A percentile compares a stretch with the other conserved stretches of the same genome.
These are phyloP conservation scores for Hemibagrus guttatus DNA, from an alignment of 2,797 vertebrate genomes.

Conservation along the genomic window DNA sequence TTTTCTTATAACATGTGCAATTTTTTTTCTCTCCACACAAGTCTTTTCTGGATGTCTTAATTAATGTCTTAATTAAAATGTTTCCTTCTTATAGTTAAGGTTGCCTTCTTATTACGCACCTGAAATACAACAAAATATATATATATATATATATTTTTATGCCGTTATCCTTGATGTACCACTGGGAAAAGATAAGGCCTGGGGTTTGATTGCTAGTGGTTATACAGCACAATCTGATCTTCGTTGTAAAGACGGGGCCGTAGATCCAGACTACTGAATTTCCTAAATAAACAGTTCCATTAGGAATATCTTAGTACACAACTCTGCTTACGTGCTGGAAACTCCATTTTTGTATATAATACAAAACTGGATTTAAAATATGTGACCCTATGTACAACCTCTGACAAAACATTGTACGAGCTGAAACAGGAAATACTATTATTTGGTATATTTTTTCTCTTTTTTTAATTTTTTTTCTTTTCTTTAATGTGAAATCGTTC, in stretches of 20 bases:
- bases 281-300: constrained; percentile 87
- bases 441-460: constrained; percentile 62
- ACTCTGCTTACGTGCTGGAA: constrained; percentile 86
- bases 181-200: constrained; percentile 99
- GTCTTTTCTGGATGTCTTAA: constrained; percentile 88
- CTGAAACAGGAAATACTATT: constrained; percentile 68
- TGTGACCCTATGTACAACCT: constrained; percentile 97
- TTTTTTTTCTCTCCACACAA: constrained; percentile 83
- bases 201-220: constrained; percentile 99
- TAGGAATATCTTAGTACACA: constrained; percentile 81
- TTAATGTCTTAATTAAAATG: constrained; percentile 79
- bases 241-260: constrained; percentile 83
- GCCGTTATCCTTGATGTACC: constrained; percentile 96
- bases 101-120: constrained; percentile 94
- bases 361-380: constrained; percentile 87
- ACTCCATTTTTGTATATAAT: constrained; percentile 90
- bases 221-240: constrained; percentile 93
- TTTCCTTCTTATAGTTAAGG: constrained; percentile 84
- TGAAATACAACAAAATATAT: constrained; percentile 99
- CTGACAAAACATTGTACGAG: constrained; percentile 79
- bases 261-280: constrained; percentile 76
- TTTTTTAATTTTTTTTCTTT: constrained; percentile 61
- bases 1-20: constrained; percentile 86
- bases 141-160: constrained; percentile 99
- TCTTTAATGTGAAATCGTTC: constrained; percentile 62